Percentiles rank a stretch among this genome's conserved stretches.
These are phyloP conservation scores for Heliconius cydno DNA, from an alignment of 2,888 invertebrate species.

Conservation along the genomic window DNA sequence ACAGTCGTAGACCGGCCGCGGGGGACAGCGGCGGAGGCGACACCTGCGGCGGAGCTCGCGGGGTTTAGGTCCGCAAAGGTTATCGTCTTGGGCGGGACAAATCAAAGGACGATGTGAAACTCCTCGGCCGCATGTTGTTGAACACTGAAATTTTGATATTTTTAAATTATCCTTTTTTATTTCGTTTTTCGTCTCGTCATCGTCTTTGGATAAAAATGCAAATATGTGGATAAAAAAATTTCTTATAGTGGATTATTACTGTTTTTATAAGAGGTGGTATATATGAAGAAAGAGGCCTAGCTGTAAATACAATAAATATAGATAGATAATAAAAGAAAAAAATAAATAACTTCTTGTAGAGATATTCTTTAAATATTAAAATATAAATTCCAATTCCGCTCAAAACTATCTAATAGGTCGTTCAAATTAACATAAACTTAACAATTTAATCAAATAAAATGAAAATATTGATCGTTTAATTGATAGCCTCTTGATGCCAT, in stretches of 20 bases:
- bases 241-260: too few species aligned
- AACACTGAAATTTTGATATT: slow-evolving; percentile 79
- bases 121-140: slow-evolving; percentile 84
- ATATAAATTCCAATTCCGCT: not conserved
- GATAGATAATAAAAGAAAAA: not conserved
- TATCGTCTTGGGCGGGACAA: slow-evolving; percentile 79
- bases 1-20: slow-evolving; percentile 56
- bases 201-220: too few species aligned
- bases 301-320: too few species aligned
- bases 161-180: not conserved
- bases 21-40: slow-evolving; percentile 68
- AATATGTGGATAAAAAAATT: too few species aligned
- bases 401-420: not conserved
- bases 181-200: not conserved
- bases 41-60: slow-evolving; percentile 81
- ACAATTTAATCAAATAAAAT: slow-evolving; percentile 11
- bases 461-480: slow-evolving; percentile 6
- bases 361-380: not conserved
- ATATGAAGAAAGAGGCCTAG: too few species aligned
- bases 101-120: slow-evolving; percentile 79
- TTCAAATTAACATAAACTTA: not conserved
- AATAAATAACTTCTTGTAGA: not conserved
- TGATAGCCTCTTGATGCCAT: slow-evolving; percentile 4
- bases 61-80: slow-evolving; percentile 81
- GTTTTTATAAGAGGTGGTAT: too few species aligned